These are phyloP conservation scores for Augochlora pura DNA, from an alignment of 1,140 invertebrate genomes.

Conservation along the genomic window DNA sequence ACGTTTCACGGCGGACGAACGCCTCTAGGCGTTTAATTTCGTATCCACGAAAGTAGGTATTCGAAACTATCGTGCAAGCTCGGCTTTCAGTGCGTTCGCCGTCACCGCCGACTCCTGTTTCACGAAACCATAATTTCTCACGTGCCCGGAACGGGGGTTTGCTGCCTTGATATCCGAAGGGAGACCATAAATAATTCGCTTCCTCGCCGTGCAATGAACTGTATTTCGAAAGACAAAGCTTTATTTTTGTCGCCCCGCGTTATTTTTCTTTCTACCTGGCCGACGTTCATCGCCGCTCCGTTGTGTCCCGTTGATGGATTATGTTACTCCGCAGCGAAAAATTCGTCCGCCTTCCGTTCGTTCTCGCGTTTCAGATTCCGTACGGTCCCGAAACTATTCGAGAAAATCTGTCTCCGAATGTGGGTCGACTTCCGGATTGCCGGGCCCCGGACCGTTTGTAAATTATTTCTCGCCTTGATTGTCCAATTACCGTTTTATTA, in stretches of 20 bases:
- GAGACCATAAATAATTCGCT: conserved; percentile 3
- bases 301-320: neutral
- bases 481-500: neutral
- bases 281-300: neutral
- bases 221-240: conserved; percentile 14
- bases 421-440: neutral
- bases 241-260: conserved; percentile 2
- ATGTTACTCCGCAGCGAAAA: neutral
- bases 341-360: neutral
- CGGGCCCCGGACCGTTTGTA: neutral
- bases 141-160: neutral
- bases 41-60: conserved; percentile 18
- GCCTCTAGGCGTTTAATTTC: conserved; percentile 34
- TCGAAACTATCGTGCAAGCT: neutral
- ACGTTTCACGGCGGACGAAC: conserved; percentile 20
- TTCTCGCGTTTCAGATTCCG: neutral
- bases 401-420: neutral
- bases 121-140: conserved; percentile 1
- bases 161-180: neutral
- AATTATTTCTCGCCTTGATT: neutral
- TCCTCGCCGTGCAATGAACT: neutral
- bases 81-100: neutral
- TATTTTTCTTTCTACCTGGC: conserved; percentile 2
- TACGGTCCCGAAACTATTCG: neutral
- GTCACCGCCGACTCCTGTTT: neutral